Conservation (phyloP, 2,888 invertebrate genomes). For the Adela reaumurella region DNA sequence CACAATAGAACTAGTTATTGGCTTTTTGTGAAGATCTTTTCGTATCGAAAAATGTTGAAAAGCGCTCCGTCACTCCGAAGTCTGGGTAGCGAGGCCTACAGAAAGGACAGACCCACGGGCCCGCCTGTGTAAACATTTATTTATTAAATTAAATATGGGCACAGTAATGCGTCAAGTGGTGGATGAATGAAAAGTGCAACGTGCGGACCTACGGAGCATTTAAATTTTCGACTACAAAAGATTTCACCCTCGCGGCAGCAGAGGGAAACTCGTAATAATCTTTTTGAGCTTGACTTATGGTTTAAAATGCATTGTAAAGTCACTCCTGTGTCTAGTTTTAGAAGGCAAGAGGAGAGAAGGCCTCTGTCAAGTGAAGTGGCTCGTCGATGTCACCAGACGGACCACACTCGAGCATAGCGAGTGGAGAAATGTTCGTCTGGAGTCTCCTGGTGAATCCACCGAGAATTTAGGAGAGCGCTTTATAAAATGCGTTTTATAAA, state of each 20-base stretch:
- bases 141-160: constrained; percentile 10
- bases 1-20: background rate
- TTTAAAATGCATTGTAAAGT: background rate
- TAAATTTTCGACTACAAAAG: background rate
- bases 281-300: background rate
- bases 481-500: too few relatives aligned
- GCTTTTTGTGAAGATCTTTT: background rate
- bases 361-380: background rate
- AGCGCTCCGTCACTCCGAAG: background rate
- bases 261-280: too few relatives aligned
- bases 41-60: background rate
- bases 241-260: background rate
- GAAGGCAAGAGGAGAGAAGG: background rate
- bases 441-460: too few relatives aligned
- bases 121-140: constrained; percentile 41
- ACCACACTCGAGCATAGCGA: background rate
- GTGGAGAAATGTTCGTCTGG: too few relatives aligned
- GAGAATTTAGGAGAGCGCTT: too few relatives aligned
- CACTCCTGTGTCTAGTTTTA: background rate
- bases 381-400: background rate
- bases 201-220: constrained; percentile 20
- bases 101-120: constrained; percentile 6
- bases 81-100: too few relatives aligned
- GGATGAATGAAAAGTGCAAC: constrained; percentile 10
- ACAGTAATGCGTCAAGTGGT: constrained; percentile 3